A percentile compares a stretch with the other conserved stretches of the same genome.
Evolutionary conservation across 2,113 vertebrate genomes (phyloP).

Genomic region (Glareola pratincola): DNA sequence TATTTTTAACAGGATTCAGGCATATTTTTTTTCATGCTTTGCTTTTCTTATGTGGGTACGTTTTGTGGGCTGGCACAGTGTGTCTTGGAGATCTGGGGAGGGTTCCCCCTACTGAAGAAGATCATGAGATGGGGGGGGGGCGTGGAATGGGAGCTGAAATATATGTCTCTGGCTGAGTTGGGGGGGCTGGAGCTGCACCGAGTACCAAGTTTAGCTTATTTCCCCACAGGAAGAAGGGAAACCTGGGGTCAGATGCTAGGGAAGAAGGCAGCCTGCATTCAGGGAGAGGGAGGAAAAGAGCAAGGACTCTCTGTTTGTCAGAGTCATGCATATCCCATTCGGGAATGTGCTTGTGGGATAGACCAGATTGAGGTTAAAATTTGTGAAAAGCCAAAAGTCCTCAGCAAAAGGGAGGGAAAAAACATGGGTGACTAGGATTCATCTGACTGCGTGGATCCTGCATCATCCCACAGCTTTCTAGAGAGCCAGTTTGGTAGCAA

Average conservation of each 20-base stretch:
- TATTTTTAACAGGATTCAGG: background rate
- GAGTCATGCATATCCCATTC: background rate
- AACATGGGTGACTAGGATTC: background rate
- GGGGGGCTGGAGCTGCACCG: background rate
- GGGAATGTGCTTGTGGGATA: background rate
- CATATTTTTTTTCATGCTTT: background rate
- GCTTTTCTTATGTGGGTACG: background rate
- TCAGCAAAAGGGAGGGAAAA: background rate
- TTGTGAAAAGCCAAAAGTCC: background rate
- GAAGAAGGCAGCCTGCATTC: background rate
- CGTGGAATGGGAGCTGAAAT: background rate
- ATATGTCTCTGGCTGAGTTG: background rate
- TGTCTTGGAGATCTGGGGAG: background rate
- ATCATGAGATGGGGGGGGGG: rapidly evolving
- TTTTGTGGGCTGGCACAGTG: background rate
- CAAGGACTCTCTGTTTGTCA: background rate
- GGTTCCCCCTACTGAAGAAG: background rate
- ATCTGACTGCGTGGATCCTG: background rate
- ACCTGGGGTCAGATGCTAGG: background rate
- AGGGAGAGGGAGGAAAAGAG: background rate
- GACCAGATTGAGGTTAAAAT: background rate
- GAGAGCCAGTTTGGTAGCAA: background rate
- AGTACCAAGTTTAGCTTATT: background rate
- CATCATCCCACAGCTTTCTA: background rate
- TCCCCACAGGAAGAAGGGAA: background rate